A percentile compares a stretch with the other conserved stretches of the same genome.
phyloP scores from a whole-genome alignment of 2,797 vertebrate species.

The Rhabdophis nuchalis region DNA sequence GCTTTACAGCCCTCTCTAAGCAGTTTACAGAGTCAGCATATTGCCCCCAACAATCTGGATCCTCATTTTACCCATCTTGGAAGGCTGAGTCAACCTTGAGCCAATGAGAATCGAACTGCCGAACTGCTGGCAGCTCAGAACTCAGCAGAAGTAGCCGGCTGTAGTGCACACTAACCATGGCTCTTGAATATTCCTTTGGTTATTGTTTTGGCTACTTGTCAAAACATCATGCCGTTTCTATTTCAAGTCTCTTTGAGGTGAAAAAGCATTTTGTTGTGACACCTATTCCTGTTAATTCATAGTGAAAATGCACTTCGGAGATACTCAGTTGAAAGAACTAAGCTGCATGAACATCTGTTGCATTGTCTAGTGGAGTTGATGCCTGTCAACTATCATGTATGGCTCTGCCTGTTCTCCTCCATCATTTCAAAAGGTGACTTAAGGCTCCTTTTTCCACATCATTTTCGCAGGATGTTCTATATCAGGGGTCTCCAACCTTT shows the following conservation, averaged over 20 bases:
- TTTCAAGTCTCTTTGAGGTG: not conserved
- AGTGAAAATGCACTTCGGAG: not conserved
- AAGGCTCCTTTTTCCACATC: not conserved
- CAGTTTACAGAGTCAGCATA: not conserved
- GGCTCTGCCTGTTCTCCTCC: not conserved
- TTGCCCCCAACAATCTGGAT: not conserved
- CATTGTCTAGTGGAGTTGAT: not conserved
- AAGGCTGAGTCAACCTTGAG: no score
- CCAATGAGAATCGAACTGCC: no score
- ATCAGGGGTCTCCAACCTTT: no score
- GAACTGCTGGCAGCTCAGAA: no score
- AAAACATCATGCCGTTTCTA: no score
- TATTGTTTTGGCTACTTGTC: not conserved
- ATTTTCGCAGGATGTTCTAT: not conserved
- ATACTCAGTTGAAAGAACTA: not conserved
- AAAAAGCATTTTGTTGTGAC: not conserved
- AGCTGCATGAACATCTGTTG: not conserved
- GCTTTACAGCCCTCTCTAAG: not conserved
- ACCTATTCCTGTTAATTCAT: not conserved
- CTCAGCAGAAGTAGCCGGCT: no score
- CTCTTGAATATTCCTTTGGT: not conserved
- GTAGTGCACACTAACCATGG: no score
- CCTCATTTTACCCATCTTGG: not conserved
- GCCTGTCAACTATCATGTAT: not conserved
- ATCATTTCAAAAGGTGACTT: not conserved